Evolutionary conservation across 2,888 invertebrate genomes (phyloP).

Genomic region (Mycogona germanica): DNA sequence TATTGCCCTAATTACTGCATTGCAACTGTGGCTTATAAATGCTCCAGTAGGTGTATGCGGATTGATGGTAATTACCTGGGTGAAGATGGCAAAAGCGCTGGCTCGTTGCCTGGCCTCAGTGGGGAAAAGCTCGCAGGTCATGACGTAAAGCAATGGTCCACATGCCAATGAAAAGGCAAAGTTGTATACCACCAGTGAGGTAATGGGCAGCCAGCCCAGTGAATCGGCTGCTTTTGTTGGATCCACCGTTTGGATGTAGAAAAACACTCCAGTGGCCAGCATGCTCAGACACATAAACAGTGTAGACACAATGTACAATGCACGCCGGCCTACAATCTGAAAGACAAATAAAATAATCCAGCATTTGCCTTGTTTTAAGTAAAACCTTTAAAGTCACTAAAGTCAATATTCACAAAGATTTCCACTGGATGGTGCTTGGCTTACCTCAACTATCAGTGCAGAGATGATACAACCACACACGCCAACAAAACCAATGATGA

Average conservation of each 20-base stretch:
- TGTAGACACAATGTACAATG: conserved; percentile 60
- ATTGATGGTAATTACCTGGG: too few species aligned
- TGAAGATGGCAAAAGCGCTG: conserved; percentile 57
- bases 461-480: conserved; percentile 60
- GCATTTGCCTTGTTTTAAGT: too few species aligned
- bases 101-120: conserved; percentile 59
- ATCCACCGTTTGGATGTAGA: conserved; percentile 60
- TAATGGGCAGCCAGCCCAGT: conserved; percentile 60
- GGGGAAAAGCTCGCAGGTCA: conserved; percentile 59
- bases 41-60: too few species aligned
- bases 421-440: too few species aligned
- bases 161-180: conserved; percentile 66
- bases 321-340: conserved; percentile 64
- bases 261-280: conserved; percentile 70
- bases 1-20: too few species aligned
- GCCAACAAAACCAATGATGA: conserved; percentile 73
- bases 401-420: too few species aligned
- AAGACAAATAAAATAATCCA: too few species aligned
- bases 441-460: conserved; percentile 35
- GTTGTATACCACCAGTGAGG: conserved; percentile 60
- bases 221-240: conserved; percentile 19
- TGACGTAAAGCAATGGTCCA: conserved; percentile 75
- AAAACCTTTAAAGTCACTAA: too few species aligned
- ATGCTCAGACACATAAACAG: conserved; percentile 58
- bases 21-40: too few species aligned